Percentiles rank a stretch among this genome's conserved stretches.
Conservation (phyloP, 2,797 vertebrate species). For the Emys orbicularis region DNA sequence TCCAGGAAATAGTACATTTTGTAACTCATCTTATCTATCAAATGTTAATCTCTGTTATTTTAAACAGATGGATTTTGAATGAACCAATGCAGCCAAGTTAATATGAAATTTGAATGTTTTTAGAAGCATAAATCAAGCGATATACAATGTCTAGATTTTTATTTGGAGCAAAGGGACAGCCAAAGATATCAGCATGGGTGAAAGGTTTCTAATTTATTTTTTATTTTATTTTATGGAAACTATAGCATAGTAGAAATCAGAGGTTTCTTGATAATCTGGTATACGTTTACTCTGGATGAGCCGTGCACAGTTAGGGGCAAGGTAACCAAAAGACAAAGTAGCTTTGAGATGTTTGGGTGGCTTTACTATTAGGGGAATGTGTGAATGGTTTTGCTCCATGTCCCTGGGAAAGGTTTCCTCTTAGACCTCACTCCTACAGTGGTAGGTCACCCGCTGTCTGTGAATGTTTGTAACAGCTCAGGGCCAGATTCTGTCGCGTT, state of each 20-base stretch:
- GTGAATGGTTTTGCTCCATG: background rate
- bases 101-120: background rate
- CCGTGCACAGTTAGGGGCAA: background rate
- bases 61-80: background rate
- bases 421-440: background rate
- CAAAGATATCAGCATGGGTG: rapidly evolving
- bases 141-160: background rate
- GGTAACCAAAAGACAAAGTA: background rate
- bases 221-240: background rate
- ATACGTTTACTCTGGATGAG: background rate
- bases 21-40: too few relatives aligned
- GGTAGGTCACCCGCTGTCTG: background rate
- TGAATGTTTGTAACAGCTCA: background rate
- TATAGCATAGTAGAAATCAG: background rate
- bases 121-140: background rate
- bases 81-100: background rate
- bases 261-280: background rate
- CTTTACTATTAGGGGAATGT: background rate
- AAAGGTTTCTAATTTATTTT: background rate
- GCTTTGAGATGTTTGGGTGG: background rate
- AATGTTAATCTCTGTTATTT: background rate
- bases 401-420: background rate
- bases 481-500: background rate
- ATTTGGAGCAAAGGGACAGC: too few relatives aligned
- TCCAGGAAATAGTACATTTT: background rate